Conservation (phyloP, 2,113 vertebrate species). For the Lophotis ruficrista region DNA sequence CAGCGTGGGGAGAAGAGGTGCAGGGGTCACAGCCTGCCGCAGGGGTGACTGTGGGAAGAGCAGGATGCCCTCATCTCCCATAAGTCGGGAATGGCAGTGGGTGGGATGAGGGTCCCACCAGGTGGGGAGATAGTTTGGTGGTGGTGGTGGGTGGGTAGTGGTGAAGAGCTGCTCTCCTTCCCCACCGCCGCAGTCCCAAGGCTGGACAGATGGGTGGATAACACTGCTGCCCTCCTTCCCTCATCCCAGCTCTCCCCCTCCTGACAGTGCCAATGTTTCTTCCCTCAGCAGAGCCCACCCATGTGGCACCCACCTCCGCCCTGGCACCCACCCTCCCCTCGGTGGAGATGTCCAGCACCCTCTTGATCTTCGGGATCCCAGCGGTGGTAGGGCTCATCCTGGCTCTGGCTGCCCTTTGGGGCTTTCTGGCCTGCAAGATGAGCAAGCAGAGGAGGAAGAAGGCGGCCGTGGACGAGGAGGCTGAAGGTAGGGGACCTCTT, state of each 20-base stretch:
- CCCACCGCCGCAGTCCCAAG: accelerated
- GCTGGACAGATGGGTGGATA: neutral
- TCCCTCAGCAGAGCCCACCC: conserved; percentile 25
- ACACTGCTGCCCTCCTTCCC: neutral
- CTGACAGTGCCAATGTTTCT: neutral
- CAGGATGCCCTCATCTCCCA: neutral
- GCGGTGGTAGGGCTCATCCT: neutral
- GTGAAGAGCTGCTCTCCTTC: neutral
- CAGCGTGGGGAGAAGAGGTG: accelerated
- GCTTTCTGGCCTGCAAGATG: conserved; percentile 23
- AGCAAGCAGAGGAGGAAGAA: conserved; percentile 9
- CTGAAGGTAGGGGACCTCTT: conserved; percentile 44
- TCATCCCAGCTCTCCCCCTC: neutral
- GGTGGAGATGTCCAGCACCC: neutral
- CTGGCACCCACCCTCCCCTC: neutral
- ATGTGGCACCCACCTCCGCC: neutral
- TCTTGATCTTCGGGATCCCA: neutral
- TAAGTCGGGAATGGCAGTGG: neutral
- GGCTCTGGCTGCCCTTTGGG: neutral
- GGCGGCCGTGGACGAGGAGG: neutral
- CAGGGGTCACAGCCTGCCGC: neutral
- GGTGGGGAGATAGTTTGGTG: neutral
- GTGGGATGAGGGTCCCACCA: neutral
- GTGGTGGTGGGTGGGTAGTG: neutral
- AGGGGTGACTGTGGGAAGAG: neutral